These are phyloP conservation scores for human DNA, from an alignment of 2,113 vertebrate species.

Conservation along the genomic window GRCh38 chr12:32269501-32270000, in stretches of 20 bases:
- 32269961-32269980: too few relatives aligned
- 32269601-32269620: not conserved
- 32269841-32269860: too few relatives aligned
- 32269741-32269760: not conserved
- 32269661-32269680: not conserved
- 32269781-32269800: not conserved
- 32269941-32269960: too few relatives aligned
- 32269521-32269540: not conserved
- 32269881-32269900: too few relatives aligned
- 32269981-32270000: too few relatives aligned
- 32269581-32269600: not conserved
- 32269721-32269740: not conserved
- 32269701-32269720: not conserved
- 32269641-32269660: not conserved
- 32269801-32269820: not conserved
- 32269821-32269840: not conserved
- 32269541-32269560: not conserved
- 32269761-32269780: slow-evolving; percentile 21
- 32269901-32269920: too few relatives aligned
- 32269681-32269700: not conserved
- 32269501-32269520: not conserved
- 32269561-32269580: not conserved
- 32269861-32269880: too few relatives aligned
- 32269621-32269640: not conserved
- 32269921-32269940: too few relatives aligned